Base-by-base conservation (phyloP, 2,888 invertebrate genomes). In the Heteromyza rotundicornis region DNA sequence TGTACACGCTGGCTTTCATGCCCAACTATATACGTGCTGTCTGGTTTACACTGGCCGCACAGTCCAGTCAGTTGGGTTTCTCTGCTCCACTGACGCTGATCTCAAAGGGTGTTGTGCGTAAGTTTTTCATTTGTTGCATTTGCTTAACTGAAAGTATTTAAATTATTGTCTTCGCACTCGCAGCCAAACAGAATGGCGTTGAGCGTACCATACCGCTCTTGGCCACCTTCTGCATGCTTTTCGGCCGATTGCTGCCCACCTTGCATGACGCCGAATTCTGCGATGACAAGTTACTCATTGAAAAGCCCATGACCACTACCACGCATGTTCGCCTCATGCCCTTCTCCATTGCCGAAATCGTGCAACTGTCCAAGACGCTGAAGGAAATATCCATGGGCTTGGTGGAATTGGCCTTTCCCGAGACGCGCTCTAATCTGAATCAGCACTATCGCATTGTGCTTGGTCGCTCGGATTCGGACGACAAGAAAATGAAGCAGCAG, bases 261-360 rank as follows among this genome's bases (percentile, higher is more conserved):
- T 81, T 95, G 24, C 94, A 95, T 73, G 95, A 95, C 78, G 89
- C 90, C 0, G 95, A 95, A 82, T 94, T 95, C 81, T 90, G 89
- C 54, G 86, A 86, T 53, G 86, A 86, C 7, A 77, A 78, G 27
- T 63, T 80, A 5, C 58, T 81, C 60, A 66, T 81, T 8, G 72
- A 71, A 3, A 72, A 74, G 19, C 64, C 71, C 1, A 70, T 70
- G 1, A 57, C 68, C 12, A 57, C 68, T 52, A 70, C 73, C 0
- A 59, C 64, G 1, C 80, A 80, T 68, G 71, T 77, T 1, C 81
- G 76, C 40, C 68, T 80, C 1, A 81, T 82, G 81, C 82, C 94
- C 0, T 95, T 95, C 77, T 87, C 87, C n/a, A 87, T 92, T 64
- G 83, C 85, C 0, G 92, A 92, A 76, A 84, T 95, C 59, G 88